Percentiles rank a stretch among this genome's conserved stretches.
These are phyloP conservation scores for Machaerirhynchus nigripectus DNA, from an alignment of 2,113 vertebrate genomes.

Conservation along the genomic window DNA sequence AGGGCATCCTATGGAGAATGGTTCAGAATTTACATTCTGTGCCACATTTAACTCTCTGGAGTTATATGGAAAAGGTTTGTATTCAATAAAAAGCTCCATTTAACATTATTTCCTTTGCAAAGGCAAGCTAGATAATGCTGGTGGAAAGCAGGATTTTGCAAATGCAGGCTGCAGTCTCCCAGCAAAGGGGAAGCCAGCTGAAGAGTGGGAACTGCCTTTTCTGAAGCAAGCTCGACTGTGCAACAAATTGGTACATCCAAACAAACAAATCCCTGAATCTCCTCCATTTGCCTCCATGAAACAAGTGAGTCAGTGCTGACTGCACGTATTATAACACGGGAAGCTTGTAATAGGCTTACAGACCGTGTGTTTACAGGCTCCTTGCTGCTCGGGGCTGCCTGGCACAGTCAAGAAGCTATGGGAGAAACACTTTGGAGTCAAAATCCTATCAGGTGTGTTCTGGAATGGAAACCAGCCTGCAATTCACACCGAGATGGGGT, in stretches of 20 bases:
- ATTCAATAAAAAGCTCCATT: constrained; percentile 72
- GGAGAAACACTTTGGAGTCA: not conserved
- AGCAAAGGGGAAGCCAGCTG: constrained; percentile 53
- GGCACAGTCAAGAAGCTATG: not conserved
- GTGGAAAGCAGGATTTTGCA: constrained; percentile 55
- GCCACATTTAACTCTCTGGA: constrained; percentile 58
- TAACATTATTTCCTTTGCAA: constrained; percentile 67
- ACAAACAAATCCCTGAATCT: constrained; percentile 57
- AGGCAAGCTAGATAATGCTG: constrained; percentile 39
- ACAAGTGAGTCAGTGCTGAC: constrained; percentile 68
- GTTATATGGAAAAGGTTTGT: constrained; percentile 56
- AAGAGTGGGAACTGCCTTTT: constrained; percentile 48
- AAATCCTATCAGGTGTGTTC: not conserved
- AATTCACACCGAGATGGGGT: not conserved
- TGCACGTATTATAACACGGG: constrained; percentile 42
- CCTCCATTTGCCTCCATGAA: constrained; percentile 55
- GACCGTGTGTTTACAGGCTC: constrained; percentile 23
- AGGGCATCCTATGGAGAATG: not conserved
- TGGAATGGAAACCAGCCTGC: not conserved
- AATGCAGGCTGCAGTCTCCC: constrained; percentile 49
- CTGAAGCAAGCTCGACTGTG: constrained; percentile 32
- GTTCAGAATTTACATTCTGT: constrained; percentile 58
- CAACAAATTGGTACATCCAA: constrained; percentile 60
- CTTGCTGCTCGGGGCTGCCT: constrained; percentile 16
- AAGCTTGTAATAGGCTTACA: constrained; percentile 53